phyloP scores from a whole-genome alignment of 2,797 vertebrate species.

The Champsocephalus gunnari region DNA sequence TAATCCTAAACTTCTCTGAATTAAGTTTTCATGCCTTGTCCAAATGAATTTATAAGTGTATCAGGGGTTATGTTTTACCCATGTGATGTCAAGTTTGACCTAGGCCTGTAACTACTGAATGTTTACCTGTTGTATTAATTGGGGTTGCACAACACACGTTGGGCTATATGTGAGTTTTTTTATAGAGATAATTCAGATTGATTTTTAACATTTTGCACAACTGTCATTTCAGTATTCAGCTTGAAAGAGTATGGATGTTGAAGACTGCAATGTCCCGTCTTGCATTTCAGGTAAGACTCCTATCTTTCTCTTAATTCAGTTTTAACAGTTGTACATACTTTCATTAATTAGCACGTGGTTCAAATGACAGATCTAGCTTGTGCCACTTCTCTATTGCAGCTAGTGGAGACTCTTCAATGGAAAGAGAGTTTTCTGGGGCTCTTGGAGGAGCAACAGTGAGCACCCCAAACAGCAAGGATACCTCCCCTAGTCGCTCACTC shows the following conservation, averaged over 20 bases:
- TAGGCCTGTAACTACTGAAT: background rate
- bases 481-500: slow-evolving; percentile 94
- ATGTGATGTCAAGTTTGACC: slow-evolving; percentile 5
- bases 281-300: slow-evolving; percentile 90
- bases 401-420: slow-evolving; percentile 95
- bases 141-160: background rate
- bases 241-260: slow-evolving; percentile 92
- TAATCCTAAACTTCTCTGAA: background rate
- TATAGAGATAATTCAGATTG: background rate
- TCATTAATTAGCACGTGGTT: slow-evolving; percentile 1
- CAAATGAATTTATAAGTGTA: background rate
- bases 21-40: background rate
- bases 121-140: background rate
- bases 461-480: slow-evolving; percentile 97
- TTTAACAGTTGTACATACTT: background rate
- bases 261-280: slow-evolving; percentile 94
- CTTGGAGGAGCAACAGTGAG: slow-evolving; percentile 92
- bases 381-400: slow-evolving; percentile 78
- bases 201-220: slow-evolving; percentile 12
- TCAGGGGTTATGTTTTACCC: background rate
- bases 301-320: background rate
- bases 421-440: slow-evolving; percentile 94
- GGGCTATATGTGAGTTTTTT: background rate
- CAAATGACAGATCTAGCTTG: slow-evolving; percentile 1
- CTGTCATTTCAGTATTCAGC: slow-evolving; percentile 80